phyloP scores from a whole-genome alignment of 2,888 invertebrate genomes.

The Atrina japonica region DNA sequence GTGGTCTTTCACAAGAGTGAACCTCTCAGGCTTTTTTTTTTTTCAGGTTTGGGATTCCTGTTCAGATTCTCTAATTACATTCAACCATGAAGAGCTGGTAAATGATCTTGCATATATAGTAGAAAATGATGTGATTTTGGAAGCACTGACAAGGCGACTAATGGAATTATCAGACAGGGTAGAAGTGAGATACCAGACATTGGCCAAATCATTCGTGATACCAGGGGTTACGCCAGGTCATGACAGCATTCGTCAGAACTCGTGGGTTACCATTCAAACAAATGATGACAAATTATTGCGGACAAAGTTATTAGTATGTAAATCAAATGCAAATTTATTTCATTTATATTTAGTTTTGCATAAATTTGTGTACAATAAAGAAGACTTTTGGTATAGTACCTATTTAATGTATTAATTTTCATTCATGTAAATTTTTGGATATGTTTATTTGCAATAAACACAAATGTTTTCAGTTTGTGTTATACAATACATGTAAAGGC shows the following conservation, averaged over 20 bases:
- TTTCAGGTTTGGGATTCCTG: slow-evolving; percentile 95
- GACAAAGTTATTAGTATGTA: slow-evolving; percentile 80
- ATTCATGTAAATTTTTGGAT: no score
- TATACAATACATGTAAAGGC: no score
- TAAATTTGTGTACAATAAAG: no score
- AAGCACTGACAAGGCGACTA: slow-evolving; percentile 84
- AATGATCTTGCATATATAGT: slow-evolving; percentile 94
- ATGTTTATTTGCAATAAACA: no score
- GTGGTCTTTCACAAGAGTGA: no score
- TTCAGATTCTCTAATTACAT: slow-evolving; percentile 93
- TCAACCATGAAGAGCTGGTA: slow-evolving; percentile 87
- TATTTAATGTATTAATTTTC: no score
- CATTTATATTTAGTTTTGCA: neutral
- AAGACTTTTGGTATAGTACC: no score
- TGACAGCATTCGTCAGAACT: slow-evolving; percentile 57
- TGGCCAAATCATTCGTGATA: slow-evolving; percentile 41
- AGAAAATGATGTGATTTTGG: slow-evolving; percentile 94
- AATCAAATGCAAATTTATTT: neutral
- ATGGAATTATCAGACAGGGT: slow-evolving; percentile 79
- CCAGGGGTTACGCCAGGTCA: slow-evolving; percentile 50
- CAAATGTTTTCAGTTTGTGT: no score
- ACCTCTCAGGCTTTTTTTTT: no score
- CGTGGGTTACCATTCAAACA: slow-evolving; percentile 77
- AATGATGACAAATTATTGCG: slow-evolving; percentile 78
- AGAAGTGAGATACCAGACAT: slow-evolving; percentile 32